These are phyloP conservation scores for Sarcoramphus papa DNA, from an alignment of 2,797 vertebrate genomes.

Conservation along the genomic window DNA sequence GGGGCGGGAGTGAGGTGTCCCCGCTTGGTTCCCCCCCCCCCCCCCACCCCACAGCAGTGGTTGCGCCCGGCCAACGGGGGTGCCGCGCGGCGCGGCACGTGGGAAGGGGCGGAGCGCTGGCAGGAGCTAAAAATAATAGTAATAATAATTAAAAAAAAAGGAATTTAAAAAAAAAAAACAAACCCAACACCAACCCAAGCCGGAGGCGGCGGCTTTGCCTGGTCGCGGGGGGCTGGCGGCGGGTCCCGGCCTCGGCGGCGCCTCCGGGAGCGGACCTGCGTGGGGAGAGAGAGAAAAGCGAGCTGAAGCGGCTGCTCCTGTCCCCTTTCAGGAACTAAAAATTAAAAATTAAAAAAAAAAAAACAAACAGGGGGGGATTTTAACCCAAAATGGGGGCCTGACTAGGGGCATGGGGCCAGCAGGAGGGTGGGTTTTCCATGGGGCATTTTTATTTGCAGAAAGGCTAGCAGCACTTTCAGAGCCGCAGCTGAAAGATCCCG, in stretches of 20 bases:
- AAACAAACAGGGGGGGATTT: not conserved
- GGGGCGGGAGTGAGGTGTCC: not conserved
- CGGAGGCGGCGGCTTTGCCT: not conserved
- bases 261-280: not conserved
- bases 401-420: accelerated
- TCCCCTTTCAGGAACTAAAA: accelerated
- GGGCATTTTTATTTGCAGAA: too few relatives aligned
- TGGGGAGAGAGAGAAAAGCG: too few relatives aligned
- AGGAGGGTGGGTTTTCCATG: accelerated
- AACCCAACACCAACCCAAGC: not conserved
- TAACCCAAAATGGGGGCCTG: not conserved
- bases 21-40: not conserved
- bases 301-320: not conserved
- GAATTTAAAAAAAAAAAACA: not conserved
- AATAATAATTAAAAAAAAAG: not conserved
- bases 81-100: not conserved
- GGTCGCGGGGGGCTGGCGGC: not conserved
- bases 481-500: accelerated
- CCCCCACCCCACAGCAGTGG: not conserved
- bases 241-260: not conserved
- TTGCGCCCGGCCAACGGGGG: not conserved
- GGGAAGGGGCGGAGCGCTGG: not conserved
- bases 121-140: not conserved
- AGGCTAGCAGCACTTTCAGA: accelerated
- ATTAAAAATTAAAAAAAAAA: not conserved